These are phyloP conservation scores for Neodiprion lecontei DNA, from an alignment of 1,140 invertebrate genomes.

Conservation along the genomic window DNA sequence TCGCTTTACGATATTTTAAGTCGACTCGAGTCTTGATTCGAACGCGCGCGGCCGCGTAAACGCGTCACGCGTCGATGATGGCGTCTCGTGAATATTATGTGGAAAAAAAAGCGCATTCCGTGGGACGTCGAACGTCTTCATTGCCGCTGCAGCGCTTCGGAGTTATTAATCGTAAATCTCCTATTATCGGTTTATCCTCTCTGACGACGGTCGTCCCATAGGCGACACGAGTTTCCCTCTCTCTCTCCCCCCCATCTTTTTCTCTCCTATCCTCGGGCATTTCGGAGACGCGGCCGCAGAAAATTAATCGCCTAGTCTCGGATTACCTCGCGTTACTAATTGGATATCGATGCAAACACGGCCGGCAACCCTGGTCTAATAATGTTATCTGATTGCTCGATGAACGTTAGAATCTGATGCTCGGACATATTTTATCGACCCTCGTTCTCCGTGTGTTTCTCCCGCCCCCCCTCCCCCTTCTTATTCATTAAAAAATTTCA, in stretches of 20 bases:
- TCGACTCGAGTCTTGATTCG: too few relatives aligned
- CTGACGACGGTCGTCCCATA: background rate
- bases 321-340: background rate
- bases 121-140: background rate
- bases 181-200: background rate
- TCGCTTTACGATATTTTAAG: too few relatives aligned
- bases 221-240: background rate
- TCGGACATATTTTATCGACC: too few relatives aligned
- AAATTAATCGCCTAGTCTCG: background rate
- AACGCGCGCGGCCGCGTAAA: too few relatives aligned
- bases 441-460: too few relatives aligned
- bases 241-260: background rate
- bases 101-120: too few relatives aligned
- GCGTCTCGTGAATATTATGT: too few relatives aligned
- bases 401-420: background rate
- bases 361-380: background rate
- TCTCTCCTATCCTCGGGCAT: background rate
- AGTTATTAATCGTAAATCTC: conserved; percentile 7
- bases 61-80: too few relatives aligned
- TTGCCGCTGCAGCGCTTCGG: background rate
- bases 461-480: too few relatives aligned
- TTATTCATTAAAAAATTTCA: too few relatives aligned
- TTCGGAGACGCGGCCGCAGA: background rate
- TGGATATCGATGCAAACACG: conserved; percentile 7
- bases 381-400: background rate